A percentile compares a stretch with the other conserved stretches of the same genome.
These are phyloP conservation scores for Dryocosmus kuriphilus DNA, from an alignment of 2,888 invertebrate species.

Conservation along the genomic window DNA sequence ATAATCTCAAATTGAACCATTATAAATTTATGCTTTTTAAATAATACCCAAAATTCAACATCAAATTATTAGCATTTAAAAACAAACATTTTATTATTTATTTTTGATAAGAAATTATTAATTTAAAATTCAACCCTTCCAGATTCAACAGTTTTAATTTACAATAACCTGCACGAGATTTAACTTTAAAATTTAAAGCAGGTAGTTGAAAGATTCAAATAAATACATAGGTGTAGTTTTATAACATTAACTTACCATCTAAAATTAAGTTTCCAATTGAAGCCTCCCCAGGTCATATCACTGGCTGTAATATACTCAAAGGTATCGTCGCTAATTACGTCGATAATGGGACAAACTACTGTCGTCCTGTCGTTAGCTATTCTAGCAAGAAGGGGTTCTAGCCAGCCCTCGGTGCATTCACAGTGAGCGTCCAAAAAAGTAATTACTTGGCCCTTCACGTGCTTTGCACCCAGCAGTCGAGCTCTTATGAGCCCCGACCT, in stretches of 20 bases:
- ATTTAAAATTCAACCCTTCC: too few relatives aligned
- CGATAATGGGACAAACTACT: conserved; percentile 98
- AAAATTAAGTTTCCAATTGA: conserved; percentile 99
- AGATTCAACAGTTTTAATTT: too few relatives aligned
- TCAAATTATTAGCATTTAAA: too few relatives aligned
- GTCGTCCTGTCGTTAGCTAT: conserved; percentile 95
- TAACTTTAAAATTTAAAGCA: too few relatives aligned
- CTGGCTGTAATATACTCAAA: conserved; percentile 99
- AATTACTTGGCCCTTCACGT: conserved; percentile 94
- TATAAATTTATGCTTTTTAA: too few relatives aligned
- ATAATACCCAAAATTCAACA: too few relatives aligned
- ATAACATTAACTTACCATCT: conserved; percentile 87
- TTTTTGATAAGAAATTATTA: too few relatives aligned
- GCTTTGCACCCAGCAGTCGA: conserved; percentile 94
- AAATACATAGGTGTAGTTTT: not conserved
- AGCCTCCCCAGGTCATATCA: conserved; percentile 99
- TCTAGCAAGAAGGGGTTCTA: conserved; percentile 94
- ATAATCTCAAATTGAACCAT: too few relatives aligned
- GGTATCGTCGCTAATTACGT: conserved; percentile 98
- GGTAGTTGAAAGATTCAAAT: too few relatives aligned
- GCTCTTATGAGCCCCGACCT: conserved; percentile 98
- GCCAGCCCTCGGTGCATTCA: conserved; percentile 99
- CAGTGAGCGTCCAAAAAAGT: conserved; percentile 99
- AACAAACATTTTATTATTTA: too few relatives aligned
- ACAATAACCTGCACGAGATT: too few relatives aligned